Evolutionary conservation across 1,140 invertebrate genomes (phyloP), one percentile per base, ranked within the genome.

Genomic region (Drosophila nikananu): DNA sequence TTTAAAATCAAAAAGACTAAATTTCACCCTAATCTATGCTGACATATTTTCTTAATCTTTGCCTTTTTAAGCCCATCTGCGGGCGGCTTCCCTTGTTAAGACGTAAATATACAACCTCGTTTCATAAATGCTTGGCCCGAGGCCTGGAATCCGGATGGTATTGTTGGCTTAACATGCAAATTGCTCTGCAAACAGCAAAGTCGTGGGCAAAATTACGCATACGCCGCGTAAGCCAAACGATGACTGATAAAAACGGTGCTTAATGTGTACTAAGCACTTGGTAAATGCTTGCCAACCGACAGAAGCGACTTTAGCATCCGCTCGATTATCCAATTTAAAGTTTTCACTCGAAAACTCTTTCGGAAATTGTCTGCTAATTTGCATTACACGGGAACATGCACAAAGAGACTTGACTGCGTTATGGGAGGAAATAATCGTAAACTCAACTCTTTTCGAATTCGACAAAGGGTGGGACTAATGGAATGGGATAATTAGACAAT

Each of bases 271-370:
- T 54, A 81, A 87, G 80, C 77, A 65, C 84, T 87, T 83, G 71
- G 75, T 78, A 83, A 87, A 72, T 78, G 80, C 84, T 87, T 83
- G 72, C 30, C 66, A 87, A 87, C 80, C 83, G 76, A 61, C 77
- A 81, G 67, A 77, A 68, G 71, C 64, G 72, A 71, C 62, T 86
- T 62, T 19, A 73, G 65, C 71, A 52, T 70, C 49, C 68, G 60
- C 76, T 58, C 76, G 59, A 62, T 78, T 78, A 89, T 83, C 73
- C 65, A 89, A 89, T 87, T 89, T 83, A 58, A 70, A 63, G 71
- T 83, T 74, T 49, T 15, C 15, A 23, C 27, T 42, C 32, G 30
- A 55, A 23, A 77, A 77, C 63, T 59, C 63, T 48, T 44, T 60
- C 19, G 23, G 21, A 72, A 73, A 62, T 62, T 30, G 35, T 54